Conservation (phyloP, 2,888 invertebrate species). For the Ypsolopha sequella region DNA sequence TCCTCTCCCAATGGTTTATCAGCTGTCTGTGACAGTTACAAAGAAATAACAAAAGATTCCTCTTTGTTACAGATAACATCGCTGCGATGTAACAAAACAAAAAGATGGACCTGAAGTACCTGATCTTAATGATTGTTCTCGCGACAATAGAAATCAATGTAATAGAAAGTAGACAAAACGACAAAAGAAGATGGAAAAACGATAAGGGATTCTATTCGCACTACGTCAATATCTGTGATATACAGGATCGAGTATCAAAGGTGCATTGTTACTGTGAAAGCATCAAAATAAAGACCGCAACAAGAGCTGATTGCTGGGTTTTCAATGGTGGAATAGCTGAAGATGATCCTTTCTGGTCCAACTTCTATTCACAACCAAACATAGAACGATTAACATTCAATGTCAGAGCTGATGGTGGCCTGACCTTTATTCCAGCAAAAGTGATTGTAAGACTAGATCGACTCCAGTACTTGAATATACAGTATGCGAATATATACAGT, state of each 20-base stretch:
- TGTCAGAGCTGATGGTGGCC: constrained; percentile 75
- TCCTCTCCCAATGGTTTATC: no score
- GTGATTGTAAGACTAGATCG: constrained; percentile 76
- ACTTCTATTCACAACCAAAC: constrained; percentile 80
- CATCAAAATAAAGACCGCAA: constrained; percentile 67
- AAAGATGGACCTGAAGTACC: constrained; percentile 58
- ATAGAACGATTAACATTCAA: constrained; percentile 78
- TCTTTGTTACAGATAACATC: constrained; percentile 58
- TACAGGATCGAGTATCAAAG: constrained; percentile 65
- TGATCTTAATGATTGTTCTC: constrained; percentile 60
- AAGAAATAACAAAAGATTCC: constrained; percentile 10
- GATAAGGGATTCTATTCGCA: constrained; percentile 52
- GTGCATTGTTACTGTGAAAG: constrained; percentile 78
- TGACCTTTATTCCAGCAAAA: constrained; percentile 80
- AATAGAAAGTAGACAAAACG: constrained; percentile 58
- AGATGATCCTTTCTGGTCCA: constrained; percentile 80
- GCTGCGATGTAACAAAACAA: constrained; percentile 36
- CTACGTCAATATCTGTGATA: constrained; percentile 70
- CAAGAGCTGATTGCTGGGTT: constrained; percentile 83
- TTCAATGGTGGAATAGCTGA: constrained; percentile 78
- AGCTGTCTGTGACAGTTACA: no score
- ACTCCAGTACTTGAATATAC: constrained; percentile 76
- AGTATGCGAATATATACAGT: constrained; percentile 79
- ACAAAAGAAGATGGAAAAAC: constrained; percentile 59
- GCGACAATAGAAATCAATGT: constrained; percentile 60